Percentiles rank a stretch among this genome's conserved stretches.
Conservation (phyloP, 2,113 vertebrate genomes). For the Peromyscus maniculatus region DNA sequence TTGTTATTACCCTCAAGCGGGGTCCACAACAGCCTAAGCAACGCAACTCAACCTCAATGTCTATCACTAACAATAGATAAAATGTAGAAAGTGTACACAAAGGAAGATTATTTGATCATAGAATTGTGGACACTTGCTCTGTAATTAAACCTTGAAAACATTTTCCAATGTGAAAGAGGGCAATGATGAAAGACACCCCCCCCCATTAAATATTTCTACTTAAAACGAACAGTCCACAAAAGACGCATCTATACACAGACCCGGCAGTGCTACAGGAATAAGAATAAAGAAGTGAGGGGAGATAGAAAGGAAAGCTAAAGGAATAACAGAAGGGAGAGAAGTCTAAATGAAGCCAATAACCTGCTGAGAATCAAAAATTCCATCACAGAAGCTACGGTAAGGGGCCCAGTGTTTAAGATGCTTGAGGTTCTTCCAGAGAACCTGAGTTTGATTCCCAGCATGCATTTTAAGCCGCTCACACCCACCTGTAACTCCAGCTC, state of each 20-base stretch:
- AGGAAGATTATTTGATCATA: neutral
- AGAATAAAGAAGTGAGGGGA: neutral
- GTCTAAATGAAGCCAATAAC: neutral
- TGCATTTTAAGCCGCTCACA: neutral
- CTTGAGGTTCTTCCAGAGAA: too few relatives aligned
- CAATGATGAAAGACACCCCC: neutral
- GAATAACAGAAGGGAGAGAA: too few relatives aligned
- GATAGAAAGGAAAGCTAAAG: too few relatives aligned
- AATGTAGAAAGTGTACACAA: neutral
- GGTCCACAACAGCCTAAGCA: neutral
- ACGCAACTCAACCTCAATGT: neutral
- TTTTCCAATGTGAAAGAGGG: neutral
- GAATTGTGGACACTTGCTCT: neutral
- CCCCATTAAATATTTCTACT: neutral
- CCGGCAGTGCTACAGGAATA: neutral
- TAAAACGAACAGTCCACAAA: neutral
- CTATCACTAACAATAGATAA: neutral
- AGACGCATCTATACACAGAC: neutral
- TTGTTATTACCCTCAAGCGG: neutral
- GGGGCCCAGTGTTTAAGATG: neutral
- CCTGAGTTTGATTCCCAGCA: neutral
- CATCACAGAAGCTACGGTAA: neutral
- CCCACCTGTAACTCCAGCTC: too few relatives aligned
- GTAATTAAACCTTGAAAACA: neutral
- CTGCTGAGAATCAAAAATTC: neutral